Base-by-base conservation (phyloP, 2,113 vertebrate genomes). In the Tragelaphus imberbis region DNA sequence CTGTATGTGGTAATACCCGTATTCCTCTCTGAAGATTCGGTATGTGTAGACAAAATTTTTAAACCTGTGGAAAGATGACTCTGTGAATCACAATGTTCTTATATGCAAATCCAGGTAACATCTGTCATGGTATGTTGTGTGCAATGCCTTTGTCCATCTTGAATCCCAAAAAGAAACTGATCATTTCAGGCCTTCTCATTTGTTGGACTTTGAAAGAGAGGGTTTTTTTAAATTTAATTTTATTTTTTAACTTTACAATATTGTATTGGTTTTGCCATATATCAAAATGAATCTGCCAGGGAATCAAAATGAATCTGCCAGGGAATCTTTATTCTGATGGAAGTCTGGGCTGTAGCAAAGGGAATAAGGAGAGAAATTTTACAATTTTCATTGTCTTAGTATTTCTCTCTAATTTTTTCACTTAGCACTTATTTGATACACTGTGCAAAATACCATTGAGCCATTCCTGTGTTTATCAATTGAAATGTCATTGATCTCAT, bases 1-100 rank as follows among this genome's bases (percentile, higher is more conserved):
- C 98, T 98, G 9, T 16, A 97, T 91, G 1, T 5, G 13, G 77
- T 97, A 98, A 33, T 68, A 81, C 3, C 97, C 98, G 2, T 86
- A 0, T 33, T 77, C 88, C 33, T 97, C 96, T 89, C 6, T 94
- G 96, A 95, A 97, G 97, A 98, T 98, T 94, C 97, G 97, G 61
- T 98, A 98, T 0, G 96, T 98, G 75, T 98, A 97, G 81, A 98
- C 97, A 12, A 79, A 2, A 1, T 88, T 90, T 49, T 87, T 93
- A 84, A 98, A 98, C 90, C 97, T 98, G 92, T 84, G 51, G 59
- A 44, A 71, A 97, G 77, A 98, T 36, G 27, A 40, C 33, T 53
- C 21, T 71, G 79, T 96, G 84, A 96, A 27, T 92, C 53, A 8
- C 11, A 61, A 15, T 30, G 58, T 68, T 82, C 55, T 79, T 33